Evolutionary conservation across 2,888 invertebrate species (phyloP).

Genomic region (Lottia gigantea): DNA sequence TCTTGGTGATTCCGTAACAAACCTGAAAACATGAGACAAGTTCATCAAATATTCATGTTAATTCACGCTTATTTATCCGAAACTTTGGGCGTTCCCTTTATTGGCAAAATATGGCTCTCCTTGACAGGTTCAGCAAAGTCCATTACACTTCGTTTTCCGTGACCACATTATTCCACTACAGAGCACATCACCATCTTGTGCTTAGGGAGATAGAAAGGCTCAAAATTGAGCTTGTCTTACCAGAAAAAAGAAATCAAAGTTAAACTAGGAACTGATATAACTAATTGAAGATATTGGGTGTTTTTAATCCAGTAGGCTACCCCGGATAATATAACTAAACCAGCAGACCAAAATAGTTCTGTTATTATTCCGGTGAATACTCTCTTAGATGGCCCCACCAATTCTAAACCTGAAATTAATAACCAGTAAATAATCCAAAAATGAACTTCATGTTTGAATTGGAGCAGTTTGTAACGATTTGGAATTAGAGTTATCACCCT

Average conservation of each 20-base stretch:
- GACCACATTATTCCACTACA: too few relatives aligned
- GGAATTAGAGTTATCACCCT: too few relatives aligned
- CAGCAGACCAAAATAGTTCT: not conserved
- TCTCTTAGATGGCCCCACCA: not conserved
- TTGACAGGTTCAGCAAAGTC: too few relatives aligned
- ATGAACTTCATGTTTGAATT: too few relatives aligned
- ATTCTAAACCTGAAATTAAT: not conserved
- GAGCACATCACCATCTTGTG: too few relatives aligned
- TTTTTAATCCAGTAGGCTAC: slow-evolving; percentile 2
- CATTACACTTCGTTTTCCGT: too few relatives aligned
- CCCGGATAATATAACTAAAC: not conserved
- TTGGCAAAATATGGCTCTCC: too few relatives aligned
- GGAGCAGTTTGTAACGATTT: too few relatives aligned
- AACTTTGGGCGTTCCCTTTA: too few relatives aligned
- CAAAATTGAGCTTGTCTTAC: not conserved
- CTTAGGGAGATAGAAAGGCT: too few relatives aligned
- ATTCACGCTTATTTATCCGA: too few relatives aligned
- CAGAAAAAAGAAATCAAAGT: not conserved
- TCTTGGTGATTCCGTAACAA: slow-evolving; percentile 45
- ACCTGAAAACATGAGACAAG: slow-evolving; percentile 23
- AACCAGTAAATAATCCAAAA: not conserved
- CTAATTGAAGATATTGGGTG: not conserved
- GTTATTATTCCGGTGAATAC: not conserved
- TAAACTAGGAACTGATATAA: not conserved
- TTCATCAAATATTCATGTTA: too few relatives aligned